Evolutionary conservation across 2,888 invertebrate genomes (phyloP), one percentile per base, ranked within the genome.

Genomic region (Pasiphila rectangulata): DNA sequence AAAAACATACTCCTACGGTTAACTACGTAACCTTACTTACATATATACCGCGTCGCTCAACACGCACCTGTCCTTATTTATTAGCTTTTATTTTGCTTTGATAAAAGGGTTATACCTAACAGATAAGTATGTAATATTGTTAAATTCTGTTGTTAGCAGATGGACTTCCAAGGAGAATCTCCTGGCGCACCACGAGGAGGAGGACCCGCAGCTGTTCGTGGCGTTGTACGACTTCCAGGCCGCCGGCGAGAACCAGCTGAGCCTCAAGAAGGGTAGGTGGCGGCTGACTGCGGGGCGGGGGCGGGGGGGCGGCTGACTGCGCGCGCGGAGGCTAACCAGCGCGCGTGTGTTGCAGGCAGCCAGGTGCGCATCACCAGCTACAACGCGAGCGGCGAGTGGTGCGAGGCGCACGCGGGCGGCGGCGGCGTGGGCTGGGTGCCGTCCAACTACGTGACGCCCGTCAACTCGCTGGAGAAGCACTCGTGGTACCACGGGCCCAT

Each of bases 341-440:
- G 12, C 1, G 12, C n/a, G 10, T 37, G 4, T 41, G 23, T 39
- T 40, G 21, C 87, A 96, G 96, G 98, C 66, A 98, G 98, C 87
- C 97, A 98, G 91, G 96, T 99, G 60, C 93, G 96, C 62, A 98
- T 99, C 72, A 91, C 99, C 72, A 96, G 97, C 77, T 99, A 99
- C 90, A 99, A 99, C 90, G 97, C 98, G 83, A 97, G 97, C 68
- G 98, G 98, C 42, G 99, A 99, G 90, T 99, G 99, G 99, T 99
- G 99, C 85, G 99, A 99, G 85, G 99, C 98, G 6, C 97, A 98
- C 80, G 96, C 97, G 32, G 92, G 94, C 46, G 21, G 13, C 6
- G 96, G 96, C 53, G 83, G 80, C 57, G 96, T 98, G 46, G 99
- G 99, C 56, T 99, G 99, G 99, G 99, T 99, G 63, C 99, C 99